These are phyloP conservation scores for Ceratothoa steindachneri DNA, from an alignment of 2,888 invertebrate species.

Conservation along the genomic window DNA sequence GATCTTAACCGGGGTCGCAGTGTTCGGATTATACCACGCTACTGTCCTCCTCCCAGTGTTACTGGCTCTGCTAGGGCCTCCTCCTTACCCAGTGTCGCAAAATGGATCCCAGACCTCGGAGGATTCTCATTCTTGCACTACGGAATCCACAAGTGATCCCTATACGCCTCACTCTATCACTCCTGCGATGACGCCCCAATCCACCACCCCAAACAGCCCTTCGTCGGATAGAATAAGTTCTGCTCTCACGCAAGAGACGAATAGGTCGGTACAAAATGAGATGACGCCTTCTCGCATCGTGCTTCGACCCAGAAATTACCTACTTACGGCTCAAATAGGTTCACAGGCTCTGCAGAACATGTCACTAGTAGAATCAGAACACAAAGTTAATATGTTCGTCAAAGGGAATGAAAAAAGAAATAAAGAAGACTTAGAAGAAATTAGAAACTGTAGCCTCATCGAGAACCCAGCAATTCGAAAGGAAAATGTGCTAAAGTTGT, in stretches of 20 bases:
- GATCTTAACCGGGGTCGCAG: slow-evolving; percentile 53
- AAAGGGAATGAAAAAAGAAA: neutral
- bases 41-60: slow-evolving; percentile 53
- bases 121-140: slow-evolving; percentile 4
- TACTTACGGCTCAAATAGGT: neutral
- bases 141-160: neutral
- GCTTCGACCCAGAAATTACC: neutral
- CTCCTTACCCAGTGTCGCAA: neutral
- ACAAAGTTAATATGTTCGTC: slow-evolving; percentile 3
- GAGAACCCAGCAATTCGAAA: neutral
- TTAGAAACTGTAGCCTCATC: neutral
- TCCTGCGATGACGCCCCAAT: slow-evolving; percentile 1
- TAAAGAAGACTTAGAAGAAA: slow-evolving; percentile 1
- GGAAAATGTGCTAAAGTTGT: slow-evolving; percentile 1
- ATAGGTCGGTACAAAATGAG: neutral
- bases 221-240: neutral
- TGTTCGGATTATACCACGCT: slow-evolving; percentile 54
- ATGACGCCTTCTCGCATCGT: neutral
- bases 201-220: neutral
- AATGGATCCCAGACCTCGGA: neutral
- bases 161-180: neutral
- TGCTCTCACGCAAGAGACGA: neutral
- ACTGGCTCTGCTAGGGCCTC: slow-evolving; percentile 52
- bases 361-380: neutral
- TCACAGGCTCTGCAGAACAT: neutral